Evolutionary conservation across 2,797 vertebrate genomes (phyloP).

Genomic region (Staurois parvus): DNA sequence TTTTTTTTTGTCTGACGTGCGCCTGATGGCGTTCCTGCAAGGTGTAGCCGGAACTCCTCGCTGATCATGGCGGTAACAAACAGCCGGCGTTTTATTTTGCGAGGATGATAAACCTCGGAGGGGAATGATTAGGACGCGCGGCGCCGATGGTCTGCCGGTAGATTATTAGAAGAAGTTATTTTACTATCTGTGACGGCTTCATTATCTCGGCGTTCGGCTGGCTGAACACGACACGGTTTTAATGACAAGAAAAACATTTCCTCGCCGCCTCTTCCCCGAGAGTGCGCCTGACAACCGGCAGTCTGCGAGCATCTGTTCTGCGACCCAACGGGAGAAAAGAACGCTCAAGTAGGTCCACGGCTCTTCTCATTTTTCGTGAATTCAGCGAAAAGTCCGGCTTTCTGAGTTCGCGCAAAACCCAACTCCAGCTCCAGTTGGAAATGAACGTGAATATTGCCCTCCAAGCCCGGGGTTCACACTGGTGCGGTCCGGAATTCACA

Average conservation of each 20-base stretch:
- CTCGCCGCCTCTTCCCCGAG: not conserved
- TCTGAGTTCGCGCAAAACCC: too few relatives aligned
- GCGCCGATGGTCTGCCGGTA: not conserved
- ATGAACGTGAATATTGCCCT: too few relatives aligned
- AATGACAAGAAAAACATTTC: not conserved
- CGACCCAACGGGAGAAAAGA: not conserved
- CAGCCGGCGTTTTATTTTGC: not conserved
- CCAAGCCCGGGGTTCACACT: too few relatives aligned
- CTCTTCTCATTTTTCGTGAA: too few relatives aligned
- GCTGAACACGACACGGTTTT: not conserved
- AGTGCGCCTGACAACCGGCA: not conserved
- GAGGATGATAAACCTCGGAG: not conserved
- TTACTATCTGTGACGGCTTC: slow-evolving; percentile 1
- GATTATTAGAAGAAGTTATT: not conserved
- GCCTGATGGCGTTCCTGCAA: too few relatives aligned
- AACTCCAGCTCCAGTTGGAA: too few relatives aligned
- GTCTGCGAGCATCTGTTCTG: not conserved
- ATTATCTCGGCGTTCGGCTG: not conserved
- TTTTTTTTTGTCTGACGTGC: too few relatives aligned
- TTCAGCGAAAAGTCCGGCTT: too few relatives aligned
- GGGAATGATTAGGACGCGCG: not conserved
- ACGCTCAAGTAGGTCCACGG: not conserved
- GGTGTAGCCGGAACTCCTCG: not conserved
- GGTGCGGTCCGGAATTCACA: too few relatives aligned
- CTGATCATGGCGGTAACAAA: not conserved